Evolutionary conservation across 1,140 invertebrate species (phyloP), one percentile per base, ranked within the genome.

Genomic region (Papilio polyxenes): DNA sequence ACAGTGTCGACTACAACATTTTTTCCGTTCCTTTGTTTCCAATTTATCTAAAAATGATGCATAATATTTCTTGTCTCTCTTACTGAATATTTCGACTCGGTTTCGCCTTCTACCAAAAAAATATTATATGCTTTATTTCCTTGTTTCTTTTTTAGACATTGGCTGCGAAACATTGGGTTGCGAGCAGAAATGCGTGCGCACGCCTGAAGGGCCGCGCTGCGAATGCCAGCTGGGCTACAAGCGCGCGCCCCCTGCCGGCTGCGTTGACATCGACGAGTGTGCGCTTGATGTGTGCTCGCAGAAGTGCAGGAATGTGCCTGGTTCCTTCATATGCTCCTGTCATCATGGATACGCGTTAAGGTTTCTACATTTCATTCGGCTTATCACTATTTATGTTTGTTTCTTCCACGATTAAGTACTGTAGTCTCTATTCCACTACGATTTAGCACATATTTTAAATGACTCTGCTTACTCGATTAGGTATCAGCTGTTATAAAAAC

Each of bases 311-410:
- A 98, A 98, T 84, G 95, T 94, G 0, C 87, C 90, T 0, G 97
- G 97, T 0, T 96, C 95, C 1, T 98, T 96, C 89, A 89, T 94
- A 2, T 99, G 98, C 90, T 95, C 95, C 20, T 99, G 98, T 92
- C 95, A 95, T 17, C 92, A 96, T 2, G 98, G 97, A 2, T 99
- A 97, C 89, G 93, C 96, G 1, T 93, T 98, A 23, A 93, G 95
- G 95, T 94, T 59, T 83, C 62, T 62, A 77, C 40, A 44, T 10
- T 44, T 40, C 7, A 74, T 31, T 74, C 69, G 13, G n/a, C 11
- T 74, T 11, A 15, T 7, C 20, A 31, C 20, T 62, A 51, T 31
- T 31, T 31, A 31, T 31, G 23, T 31, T 31, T 31, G 23, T 31
- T 31, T 31, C 23, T 31, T 31, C 23, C 23, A 31, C 23, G 23